Evolutionary conservation across 2,113 vertebrate species (phyloP).

Genomic region (Turnix velox): DNA sequence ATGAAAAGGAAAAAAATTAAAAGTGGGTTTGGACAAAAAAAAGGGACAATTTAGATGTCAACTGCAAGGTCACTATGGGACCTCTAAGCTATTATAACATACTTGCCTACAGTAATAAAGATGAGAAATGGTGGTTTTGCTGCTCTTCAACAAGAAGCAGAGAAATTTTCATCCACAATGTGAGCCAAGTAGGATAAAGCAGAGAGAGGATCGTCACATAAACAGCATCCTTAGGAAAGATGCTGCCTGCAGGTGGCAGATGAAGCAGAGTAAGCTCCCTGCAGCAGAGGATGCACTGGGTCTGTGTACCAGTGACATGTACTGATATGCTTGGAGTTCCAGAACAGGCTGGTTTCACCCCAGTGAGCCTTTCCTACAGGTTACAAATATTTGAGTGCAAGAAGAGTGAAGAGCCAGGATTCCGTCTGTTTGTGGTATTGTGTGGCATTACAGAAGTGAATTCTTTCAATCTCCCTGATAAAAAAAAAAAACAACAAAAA

Average conservation of each 20-base stretch:
- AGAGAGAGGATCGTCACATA: not conserved
- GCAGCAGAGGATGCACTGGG: not conserved
- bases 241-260: not conserved
- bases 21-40: not conserved
- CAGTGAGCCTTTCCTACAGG: not conserved
- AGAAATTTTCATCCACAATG: not conserved
- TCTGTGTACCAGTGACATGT: not conserved
- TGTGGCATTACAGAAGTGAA: not conserved
- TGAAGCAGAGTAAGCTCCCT: not conserved
- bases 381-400: not conserved
- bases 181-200: not conserved
- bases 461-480: not conserved
- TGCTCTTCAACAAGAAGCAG: not conserved
- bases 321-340: rapidly evolving
- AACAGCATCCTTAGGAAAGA: not conserved
- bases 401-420: not conserved
- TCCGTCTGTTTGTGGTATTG: not conserved
- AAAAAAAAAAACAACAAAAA: not conserved
- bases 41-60: not conserved
- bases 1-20: not conserved
- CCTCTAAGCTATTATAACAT: not conserved
- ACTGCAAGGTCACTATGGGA: not conserved
- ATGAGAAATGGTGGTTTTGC: not conserved
- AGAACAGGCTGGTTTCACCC: not conserved
- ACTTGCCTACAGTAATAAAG: not conserved